A percentile compares a stretch with the other conserved stretches of the same genome.
These are phyloP conservation scores for Drosophila maculinotata DNA, from an alignment of 2,888 invertebrate genomes.

Conservation along the genomic window DNA sequence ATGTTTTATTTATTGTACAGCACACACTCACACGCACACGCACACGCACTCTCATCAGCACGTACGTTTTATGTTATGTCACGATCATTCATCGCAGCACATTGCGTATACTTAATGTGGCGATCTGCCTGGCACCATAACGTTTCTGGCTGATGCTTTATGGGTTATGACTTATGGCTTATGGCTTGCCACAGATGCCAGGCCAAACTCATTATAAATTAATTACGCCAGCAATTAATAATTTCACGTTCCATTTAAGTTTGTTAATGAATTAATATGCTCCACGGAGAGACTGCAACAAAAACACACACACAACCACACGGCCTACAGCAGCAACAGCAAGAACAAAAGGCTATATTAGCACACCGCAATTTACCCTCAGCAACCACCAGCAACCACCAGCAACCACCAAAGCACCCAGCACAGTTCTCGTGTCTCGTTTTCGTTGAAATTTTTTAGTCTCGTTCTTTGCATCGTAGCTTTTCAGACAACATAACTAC, in stretches of 20 bases:
- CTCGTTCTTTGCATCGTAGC: conserved; percentile 56
- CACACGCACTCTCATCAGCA: conserved; percentile 26
- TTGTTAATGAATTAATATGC: conserved; percentile 63
- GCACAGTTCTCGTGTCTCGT: conserved; percentile 22
- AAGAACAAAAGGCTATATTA: conserved; percentile 30
- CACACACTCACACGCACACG: conserved; percentile 5
- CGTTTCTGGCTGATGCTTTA: conserved; percentile 18
- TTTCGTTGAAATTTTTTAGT: conserved; percentile 7
- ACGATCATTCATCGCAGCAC: conserved; percentile 58
- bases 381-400: conserved; percentile 13
- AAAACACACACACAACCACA: conserved; percentile 25
- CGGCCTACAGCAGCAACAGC: conserved; percentile 18
- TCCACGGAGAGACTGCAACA: conserved; percentile 49
- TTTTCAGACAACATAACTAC: conserved; percentile 53
- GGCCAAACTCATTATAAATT: conserved; percentile 70
- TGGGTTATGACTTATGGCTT: conserved; percentile 30
- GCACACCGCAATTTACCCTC: conserved; percentile 20
- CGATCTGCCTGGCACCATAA: conserved; percentile 35
- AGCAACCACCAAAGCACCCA: conserved; percentile 4
- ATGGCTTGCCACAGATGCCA: conserved; percentile 59
- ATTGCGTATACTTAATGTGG: conserved; percentile 47
- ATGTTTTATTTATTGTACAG: conserved; percentile 11
- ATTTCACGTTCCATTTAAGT: conserved; percentile 76
- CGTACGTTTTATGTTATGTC: conserved; percentile 28
- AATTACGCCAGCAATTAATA: conserved; percentile 74